These are phyloP conservation scores for Echeneis naucrates DNA, from an alignment of 2,797 vertebrate genomes.

Conservation along the genomic window DNA sequence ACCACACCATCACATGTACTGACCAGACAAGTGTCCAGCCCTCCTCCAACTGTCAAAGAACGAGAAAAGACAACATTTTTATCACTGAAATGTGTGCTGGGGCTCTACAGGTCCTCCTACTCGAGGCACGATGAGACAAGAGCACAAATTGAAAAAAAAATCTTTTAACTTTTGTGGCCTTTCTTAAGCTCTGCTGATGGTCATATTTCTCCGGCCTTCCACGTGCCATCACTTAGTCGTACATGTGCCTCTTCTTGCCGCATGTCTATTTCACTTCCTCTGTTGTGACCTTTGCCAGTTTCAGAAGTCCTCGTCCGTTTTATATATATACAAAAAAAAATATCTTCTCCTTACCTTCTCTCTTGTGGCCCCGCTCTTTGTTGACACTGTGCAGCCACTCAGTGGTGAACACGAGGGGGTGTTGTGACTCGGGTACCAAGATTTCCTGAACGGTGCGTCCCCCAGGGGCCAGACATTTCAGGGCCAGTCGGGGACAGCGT, in stretches of 20 bases:
- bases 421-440: constrained; percentile 88
- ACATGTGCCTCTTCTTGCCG: constrained; percentile 1
- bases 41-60: constrained; percentile 73
- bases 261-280: constrained; percentile 21
- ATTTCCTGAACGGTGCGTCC: constrained; percentile 91
- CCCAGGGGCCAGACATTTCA: constrained; percentile 91
- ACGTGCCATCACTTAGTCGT: constrained; percentile 12
- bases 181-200: background rate
- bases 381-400: constrained; percentile 95
- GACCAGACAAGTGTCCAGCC: constrained; percentile 90
- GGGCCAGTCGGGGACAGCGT: constrained; percentile 89
- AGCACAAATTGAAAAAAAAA: no score
- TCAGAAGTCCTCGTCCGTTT: background rate
- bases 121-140: no score
- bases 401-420: constrained; percentile 90
- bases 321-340: no score
- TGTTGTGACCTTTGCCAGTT: background rate
- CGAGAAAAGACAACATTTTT: background rate
- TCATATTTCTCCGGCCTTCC: constrained; percentile 4
- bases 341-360: constrained; percentile 77
- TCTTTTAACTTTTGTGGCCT: background rate
- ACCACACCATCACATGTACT: constrained; percentile 90
- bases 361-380: constrained; percentile 88
- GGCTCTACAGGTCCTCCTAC: background rate
- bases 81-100: background rate